Conservation (phyloP, 2,888 invertebrate genomes). For the Dastarcus helophoroides region DNA sequence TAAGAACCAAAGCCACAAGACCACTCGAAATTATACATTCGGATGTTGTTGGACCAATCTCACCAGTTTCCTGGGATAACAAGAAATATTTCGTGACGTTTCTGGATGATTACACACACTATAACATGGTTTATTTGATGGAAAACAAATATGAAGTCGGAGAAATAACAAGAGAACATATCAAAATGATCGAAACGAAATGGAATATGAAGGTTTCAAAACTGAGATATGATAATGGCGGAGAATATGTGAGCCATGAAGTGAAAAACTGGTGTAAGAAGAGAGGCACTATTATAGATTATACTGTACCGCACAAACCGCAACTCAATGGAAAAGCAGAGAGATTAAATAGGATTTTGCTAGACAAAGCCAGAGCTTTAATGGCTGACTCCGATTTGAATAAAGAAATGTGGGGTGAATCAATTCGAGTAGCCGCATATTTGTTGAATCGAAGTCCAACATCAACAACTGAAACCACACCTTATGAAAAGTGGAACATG, state of each 20-base stretch:
- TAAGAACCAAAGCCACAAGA: constrained; percentile 8
- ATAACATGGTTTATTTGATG: constrained; percentile 4
- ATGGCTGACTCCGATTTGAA: constrained; percentile 15
- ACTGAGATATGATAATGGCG: constrained; percentile 18
- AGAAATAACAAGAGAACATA: constrained; percentile 14
- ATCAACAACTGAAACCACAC: constrained; percentile 2
- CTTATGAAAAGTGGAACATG: constrained; percentile 2
- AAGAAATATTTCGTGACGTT: constrained; percentile 8
- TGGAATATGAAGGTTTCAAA: constrained; percentile 13
- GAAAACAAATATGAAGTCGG: constrained; percentile 5
- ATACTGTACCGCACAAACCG: constrained; percentile 11
- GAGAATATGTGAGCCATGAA: constrained; percentile 13
- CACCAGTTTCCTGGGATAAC: constrained; percentile 4
- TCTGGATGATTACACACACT: constrained; percentile 10
- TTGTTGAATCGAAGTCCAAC: constrained; percentile 15
- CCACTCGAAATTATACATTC: constrained; percentile 9
- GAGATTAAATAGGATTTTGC: constrained; percentile 16
- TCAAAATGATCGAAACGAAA: constrained; percentile 13
- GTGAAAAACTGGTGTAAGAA: constrained; percentile 15
- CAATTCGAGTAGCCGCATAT: constrained; percentile 17
- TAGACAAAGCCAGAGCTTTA: constrained; percentile 18
- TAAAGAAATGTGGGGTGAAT: constrained; percentile 20
- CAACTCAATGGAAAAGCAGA: constrained; percentile 17
- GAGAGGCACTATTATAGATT: constrained; percentile 9
- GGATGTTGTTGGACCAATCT: constrained; percentile 11